Base-by-base conservation (phyloP, 2,113 vertebrate genomes). In the cattle (Bos taurus) region DNA sequence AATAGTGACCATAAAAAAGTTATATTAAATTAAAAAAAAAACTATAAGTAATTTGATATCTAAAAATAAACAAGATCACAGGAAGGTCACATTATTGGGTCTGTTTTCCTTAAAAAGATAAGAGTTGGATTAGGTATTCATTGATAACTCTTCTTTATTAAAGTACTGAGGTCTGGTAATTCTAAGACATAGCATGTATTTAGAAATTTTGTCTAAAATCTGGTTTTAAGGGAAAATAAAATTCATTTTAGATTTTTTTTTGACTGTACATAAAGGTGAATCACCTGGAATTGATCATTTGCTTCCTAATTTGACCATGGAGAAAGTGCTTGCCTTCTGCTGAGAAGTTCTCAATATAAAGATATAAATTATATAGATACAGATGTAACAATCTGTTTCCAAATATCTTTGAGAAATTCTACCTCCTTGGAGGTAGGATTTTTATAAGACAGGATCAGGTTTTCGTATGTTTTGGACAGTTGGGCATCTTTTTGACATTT, bases 121-220 rank as follows among this genome's bases (percentile, higher is more conserved):
- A 14, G 8, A 56, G 23, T 87, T 93, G 82, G 36, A 57, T 88
- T 88, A 94, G 8, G 17, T 89, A 46, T 59, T 97, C 33, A 15
- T 60, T 92, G 88, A 30, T 81, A 83, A 93, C 19, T 54, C 11
- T 85, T 88, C 50, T 78, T 3, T 85, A 4, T 56, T 86, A 82
- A 95, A 94, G 67, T 88, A 28, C 36, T 89, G 59, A 77, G 9
- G 7, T 17, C 2, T 83, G 23, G 13, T 64, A 19, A 43, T 97
- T 91, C 11, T 84, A 83, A 95, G 21, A 74, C 7, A 16, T 43
- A 50, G 26, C 7, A 83, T 74, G 2, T 60, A 46, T 60, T 96
- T 96, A 95, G 33, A 40, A 92, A 62, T 81, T 90, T 89, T 97
- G n/a, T 78, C 90, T 94, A 86, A 84, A 95, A 71, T 77, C 26